phyloP scores from a whole-genome alignment of 2,113 vertebrate species.

The Corvus hawaiiensis region DNA sequence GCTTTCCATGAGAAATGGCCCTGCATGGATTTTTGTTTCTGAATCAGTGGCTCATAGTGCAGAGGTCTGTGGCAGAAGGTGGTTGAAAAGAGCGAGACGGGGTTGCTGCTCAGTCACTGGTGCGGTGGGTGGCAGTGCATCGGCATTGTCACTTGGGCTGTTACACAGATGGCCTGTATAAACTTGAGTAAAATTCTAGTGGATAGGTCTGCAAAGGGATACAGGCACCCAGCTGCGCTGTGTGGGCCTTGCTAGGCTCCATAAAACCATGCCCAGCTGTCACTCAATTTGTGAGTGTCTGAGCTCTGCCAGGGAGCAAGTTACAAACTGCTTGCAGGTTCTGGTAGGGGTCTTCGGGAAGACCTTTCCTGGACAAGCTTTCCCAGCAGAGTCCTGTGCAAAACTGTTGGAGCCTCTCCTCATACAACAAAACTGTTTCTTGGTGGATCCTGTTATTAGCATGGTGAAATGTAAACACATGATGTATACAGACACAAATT shows the following conservation, averaged over 20 bases:
- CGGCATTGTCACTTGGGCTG: neutral
- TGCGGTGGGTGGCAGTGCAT: neutral
- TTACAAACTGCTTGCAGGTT: neutral
- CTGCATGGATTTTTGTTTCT: neutral
- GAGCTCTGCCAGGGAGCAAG: neutral
- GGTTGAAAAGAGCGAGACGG: neutral
- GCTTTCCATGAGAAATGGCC: neutral
- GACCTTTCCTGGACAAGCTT: neutral
- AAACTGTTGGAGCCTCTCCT: neutral
- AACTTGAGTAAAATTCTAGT: neutral
- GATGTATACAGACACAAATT: neutral
- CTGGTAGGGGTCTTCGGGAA: neutral
- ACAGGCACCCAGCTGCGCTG: neutral
- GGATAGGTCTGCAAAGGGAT: slow-evolving; percentile 18
- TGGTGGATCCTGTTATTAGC: neutral
- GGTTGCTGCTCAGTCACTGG: neutral
- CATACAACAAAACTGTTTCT: neutral
- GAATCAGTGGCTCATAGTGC: neutral
- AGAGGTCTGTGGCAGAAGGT: neutral
- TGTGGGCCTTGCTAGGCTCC: slow-evolving; percentile 34
- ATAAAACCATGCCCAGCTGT: slow-evolving; percentile 11
- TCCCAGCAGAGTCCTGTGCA: neutral
- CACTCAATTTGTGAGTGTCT: neutral
- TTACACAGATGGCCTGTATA: slow-evolving; percentile 8
- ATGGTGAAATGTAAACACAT: neutral